Percentiles rank a stretch among this genome's conserved stretches.
Evolutionary conservation across 2,888 invertebrate genomes (phyloP).

Genomic region (Calliphora vomitoria): DNA sequence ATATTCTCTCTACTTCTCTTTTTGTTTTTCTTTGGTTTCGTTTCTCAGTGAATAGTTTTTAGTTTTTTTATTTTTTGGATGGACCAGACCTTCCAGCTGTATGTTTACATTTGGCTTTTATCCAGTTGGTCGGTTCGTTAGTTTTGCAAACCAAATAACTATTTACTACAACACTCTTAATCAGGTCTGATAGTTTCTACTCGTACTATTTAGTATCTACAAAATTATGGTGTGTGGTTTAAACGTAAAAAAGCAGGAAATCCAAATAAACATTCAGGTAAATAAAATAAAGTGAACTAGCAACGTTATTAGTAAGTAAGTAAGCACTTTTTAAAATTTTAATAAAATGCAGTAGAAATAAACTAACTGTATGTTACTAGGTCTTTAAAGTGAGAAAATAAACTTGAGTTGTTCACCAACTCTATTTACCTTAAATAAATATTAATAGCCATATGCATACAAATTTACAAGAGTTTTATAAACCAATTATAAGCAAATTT

Average conservation of each 20-base stretch:
- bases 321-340: neutral
- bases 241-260: conserved; percentile 9
- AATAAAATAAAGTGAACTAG: conserved; percentile 7
- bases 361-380: too few species aligned
- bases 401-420: too few species aligned
- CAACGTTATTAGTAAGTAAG: conserved; percentile 1
- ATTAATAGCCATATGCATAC: too few species aligned
- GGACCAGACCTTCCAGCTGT: conserved; percentile 43
- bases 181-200: conserved; percentile 1
- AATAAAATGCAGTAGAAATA: neutral
- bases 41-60: neutral
- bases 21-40: neutral
- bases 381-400: too few species aligned
- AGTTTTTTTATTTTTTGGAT: conserved; percentile 18
- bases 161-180: conserved; percentile 30
- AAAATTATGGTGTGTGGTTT: conserved; percentile 4
- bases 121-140: conserved; percentile 40
- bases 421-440: too few species aligned
- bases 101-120: conserved; percentile 25
- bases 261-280: neutral
- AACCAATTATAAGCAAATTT: too few species aligned
- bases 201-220: neutral
- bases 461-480: too few species aligned
- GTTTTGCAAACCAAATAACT: conserved; percentile 41
- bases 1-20: neutral